Base-by-base conservation (phyloP, 2,888 invertebrate genomes). In the Boloria selene region DNA sequence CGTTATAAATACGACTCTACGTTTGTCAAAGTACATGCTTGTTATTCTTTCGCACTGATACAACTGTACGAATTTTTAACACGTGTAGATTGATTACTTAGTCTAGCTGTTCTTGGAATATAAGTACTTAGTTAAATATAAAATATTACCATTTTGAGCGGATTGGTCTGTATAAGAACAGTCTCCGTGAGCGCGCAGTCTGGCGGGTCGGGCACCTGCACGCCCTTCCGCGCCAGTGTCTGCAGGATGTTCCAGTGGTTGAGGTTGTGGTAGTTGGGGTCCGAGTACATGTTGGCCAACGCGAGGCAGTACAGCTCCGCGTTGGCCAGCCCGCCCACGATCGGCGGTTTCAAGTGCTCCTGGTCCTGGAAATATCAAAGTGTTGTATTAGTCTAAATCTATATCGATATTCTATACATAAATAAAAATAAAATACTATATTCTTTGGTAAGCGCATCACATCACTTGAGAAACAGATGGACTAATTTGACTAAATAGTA, bases 211-310 rank as follows among this genome's bases (percentile, higher is more conserved):
- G 94, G 94, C 73, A 97, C 95, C 81, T 95, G 96, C 68, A 98
- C 96, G 70, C 98, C 98, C 89, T 98, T 98, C 82, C 98, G 94
- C 75, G 97, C 95, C 80, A 99, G 93, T 65, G 97, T 97, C 93
- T 98, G 98, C 82, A 98, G 94, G 83, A 98, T 97, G 84, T 97
- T 96, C 95, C 96, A 96, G 91, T 98, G 98, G 93, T 98, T 98
- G 79, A 98, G 95, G 92, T 96, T 97, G 94, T 97, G 97, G 93
- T 97, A 98, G 92, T 98, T 98, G 70, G 98, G 98, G 93, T 98
- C 98, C 72, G 97, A 97, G 93, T 98, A 98, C 93, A 98, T 96
- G 93, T 98, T 98, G 78, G 97, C 96, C 86, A 98, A 93, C 67
- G 98, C 98, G 87, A 97, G 94, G 91, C 98, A 98, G 93, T 98